Base-by-base conservation (phyloP, 2,113 vertebrate genomes). In the Zingel zingel region DNA sequence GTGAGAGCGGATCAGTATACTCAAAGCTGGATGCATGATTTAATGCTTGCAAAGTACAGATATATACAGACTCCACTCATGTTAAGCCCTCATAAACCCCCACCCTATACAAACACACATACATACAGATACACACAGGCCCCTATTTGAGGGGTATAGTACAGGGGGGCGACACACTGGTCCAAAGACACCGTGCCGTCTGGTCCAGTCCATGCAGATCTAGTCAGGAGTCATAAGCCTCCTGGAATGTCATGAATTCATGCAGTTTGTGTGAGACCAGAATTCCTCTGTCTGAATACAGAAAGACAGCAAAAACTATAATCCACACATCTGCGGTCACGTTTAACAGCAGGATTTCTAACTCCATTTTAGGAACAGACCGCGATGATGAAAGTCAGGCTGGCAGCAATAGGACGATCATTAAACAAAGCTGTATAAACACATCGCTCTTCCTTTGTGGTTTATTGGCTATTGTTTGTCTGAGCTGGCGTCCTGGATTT, bases 391-490 rank as follows among this genome's bases (percentile, higher is more conserved):
- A 91, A 90, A 90, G 77, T 85, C 73, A 53, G 75, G 69, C 69
- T 87, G 77, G 85, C 80, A 74, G 81, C 56, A 86, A 90, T 79
- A 73, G 71, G 76, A 72, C 77, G 72, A 86, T 90, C 89, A 93
- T 91, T 94, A 88, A 91, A 84, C 83, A 91, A 89, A 90, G 87
- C 89, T 89, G 88, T 86, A 83, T 81, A 91, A 89, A 94, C 92
- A 92, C 87, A 27, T 73, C 14, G 62, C 81, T 93, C 91, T 93
- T 94, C 93, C 94, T 90, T 82, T 91, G 83, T 91, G 93, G 90
- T 94, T 94, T 95, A 93, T 89, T 92, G 86, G 89, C 82, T 89
- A 94, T 94, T 95, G 93, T 95, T 93, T 92, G 90, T 89, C 82
- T 86, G 86, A 86, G 89, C 90, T 48, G 76, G 82, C 80, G 86